phyloP scores from a whole-genome alignment of 2,113 vertebrate species.

The Columba janthina region DNA sequence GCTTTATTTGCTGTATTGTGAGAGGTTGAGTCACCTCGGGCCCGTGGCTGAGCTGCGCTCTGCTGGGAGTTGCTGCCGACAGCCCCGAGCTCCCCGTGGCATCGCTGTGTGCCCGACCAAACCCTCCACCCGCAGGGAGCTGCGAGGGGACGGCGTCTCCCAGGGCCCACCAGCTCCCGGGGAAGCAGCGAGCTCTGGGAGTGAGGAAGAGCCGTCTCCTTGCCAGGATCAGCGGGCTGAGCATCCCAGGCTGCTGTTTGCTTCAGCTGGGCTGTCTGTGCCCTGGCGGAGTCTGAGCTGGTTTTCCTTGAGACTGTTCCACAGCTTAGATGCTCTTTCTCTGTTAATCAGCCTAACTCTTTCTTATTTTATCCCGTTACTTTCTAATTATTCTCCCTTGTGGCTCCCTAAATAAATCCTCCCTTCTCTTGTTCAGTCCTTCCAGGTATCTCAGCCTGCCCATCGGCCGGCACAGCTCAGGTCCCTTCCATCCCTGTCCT shows the following conservation, averaged over 20 bases:
- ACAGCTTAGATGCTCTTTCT: not conserved
- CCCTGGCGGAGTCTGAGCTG: not conserved
- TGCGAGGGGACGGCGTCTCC: not conserved
- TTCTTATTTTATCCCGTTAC: constrained; percentile 7
- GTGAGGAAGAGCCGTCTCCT: not conserved
- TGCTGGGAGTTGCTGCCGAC: not conserved
- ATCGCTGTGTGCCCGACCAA: fast-evolving
- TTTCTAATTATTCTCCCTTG: constrained; percentile 13
- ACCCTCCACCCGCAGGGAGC: fast-evolving
- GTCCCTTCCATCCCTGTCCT: not conserved
- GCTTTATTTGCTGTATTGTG: not conserved
- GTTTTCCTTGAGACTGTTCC: not conserved
- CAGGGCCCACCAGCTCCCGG: not conserved
- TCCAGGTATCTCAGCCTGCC: not conserved
- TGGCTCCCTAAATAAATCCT: constrained; percentile 6
- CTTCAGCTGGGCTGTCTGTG: not conserved
- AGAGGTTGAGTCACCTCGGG: not conserved
- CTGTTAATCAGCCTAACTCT: constrained; percentile 5
- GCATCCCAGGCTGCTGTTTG: not conserved
- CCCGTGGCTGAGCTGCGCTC: not conserved
- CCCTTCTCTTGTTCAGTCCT: not conserved
- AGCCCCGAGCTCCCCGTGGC: fast-evolving
- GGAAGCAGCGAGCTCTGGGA: fast-evolving
- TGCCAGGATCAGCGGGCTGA: fast-evolving
- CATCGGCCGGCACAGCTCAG: not conserved